Base-by-base conservation (phyloP, 1,140 invertebrate genomes). In the Drosophila ercepeae region DNA sequence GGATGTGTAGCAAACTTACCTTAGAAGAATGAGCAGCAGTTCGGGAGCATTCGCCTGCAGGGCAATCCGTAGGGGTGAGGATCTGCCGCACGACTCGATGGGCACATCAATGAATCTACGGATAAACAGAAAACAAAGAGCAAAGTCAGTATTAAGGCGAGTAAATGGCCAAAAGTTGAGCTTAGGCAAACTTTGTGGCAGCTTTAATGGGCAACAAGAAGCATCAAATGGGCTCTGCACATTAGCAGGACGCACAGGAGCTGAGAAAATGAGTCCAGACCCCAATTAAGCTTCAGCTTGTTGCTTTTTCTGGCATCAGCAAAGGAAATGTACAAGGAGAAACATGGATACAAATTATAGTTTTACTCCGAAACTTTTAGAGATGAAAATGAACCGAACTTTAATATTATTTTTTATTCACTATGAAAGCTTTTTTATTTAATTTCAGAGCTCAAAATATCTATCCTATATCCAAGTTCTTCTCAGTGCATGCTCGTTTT, bases 61-160 rank as follows among this genome's bases (percentile, higher is more conserved):
- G 0, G 94, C 94, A 1, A 96, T 93, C 73, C 94, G 93, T 1
- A 95, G 90, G 0, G 95, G 94, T 0, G 94, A 93, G 3, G 94
- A 92, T 57, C 93, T 93, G 0, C 95, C 95, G 75, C 95, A 96
- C 21, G 95, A 95, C 83, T 95, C 95, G 90, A 97, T 94, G 9
- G 95, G 95, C 3, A 96, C 94, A 89, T 97, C 96, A 67, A 96
- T 94, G 77, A 96, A 95, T 50, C 94, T 93, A 75, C 16, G 16
- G 16, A 18, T 18, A 16, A 19, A 42, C 14, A 42, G 39, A 39
- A 3, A 51, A 51, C 34, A 59, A 59, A 39, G 29, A 52, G 7
- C 13, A 13, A 27, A 59, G 42, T 23, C 44, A 39, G 7, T 13
- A 41, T 27, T 6, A 48, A 14, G 59, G 44, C 21, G 19, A 29